Percentiles rank a stretch among this genome's conserved stretches.
Conservation (phyloP, 2,888 invertebrate species). For the Tinea pellionella region DNA sequence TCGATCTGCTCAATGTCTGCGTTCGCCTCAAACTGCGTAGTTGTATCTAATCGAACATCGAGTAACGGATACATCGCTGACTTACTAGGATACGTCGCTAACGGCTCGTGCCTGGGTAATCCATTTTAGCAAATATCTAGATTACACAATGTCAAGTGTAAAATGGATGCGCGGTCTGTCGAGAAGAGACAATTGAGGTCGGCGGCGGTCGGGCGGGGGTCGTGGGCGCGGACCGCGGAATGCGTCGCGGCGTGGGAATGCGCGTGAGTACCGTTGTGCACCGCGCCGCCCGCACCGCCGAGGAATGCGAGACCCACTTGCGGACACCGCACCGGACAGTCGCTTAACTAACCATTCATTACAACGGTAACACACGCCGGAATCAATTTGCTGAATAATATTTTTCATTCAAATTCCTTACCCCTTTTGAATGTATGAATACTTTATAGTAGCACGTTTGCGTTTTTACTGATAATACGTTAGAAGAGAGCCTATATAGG, state of each 20-base stretch:
- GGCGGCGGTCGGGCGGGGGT: constrained; percentile 19
- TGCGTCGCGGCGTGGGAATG: constrained; percentile 60
- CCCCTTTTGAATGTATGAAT: no score
- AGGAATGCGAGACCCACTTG: constrained; percentile 66
- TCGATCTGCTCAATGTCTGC: constrained; percentile 4
- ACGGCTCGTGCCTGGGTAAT: no score
- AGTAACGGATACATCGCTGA: not conserved
- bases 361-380: not conserved
- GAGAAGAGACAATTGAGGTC: constrained; percentile 16
- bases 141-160: not conserved
- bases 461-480: no score
- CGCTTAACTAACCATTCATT: constrained; percentile 20
- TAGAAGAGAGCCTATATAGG: no score
- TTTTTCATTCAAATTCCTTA: not conserved
- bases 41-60: not conserved
- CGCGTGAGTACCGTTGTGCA: constrained; percentile 61
- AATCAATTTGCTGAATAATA: not conserved
- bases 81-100: no score
- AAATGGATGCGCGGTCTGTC: not conserved
- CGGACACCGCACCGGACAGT: constrained; percentile 38
- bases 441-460: no score
- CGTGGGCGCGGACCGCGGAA: constrained; percentile 36
- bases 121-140: no score
- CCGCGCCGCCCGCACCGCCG: constrained; percentile 28
- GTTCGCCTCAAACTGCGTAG: not conserved